phyloP scores from a whole-genome alignment of 2,797 vertebrate species.

The Leptodactylus fallax region DNA sequence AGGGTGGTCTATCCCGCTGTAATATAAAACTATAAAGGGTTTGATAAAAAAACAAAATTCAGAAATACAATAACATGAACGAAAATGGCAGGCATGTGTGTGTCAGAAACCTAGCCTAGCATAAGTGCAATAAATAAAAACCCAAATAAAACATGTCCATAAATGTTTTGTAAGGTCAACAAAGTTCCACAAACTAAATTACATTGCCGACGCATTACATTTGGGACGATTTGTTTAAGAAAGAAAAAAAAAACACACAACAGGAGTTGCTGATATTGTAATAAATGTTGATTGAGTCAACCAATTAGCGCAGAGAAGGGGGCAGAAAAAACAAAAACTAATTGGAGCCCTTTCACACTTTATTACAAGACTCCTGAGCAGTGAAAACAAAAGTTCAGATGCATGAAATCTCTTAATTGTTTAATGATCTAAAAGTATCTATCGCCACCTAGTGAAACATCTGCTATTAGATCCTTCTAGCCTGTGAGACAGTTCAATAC shows the following conservation, averaged over 20 bases:
- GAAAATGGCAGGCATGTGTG: background rate
- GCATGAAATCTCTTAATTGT: constrained; percentile 71
- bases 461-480: background rate
- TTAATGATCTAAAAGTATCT: constrained; percentile 76
- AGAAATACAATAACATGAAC: background rate
- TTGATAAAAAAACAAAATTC: background rate
- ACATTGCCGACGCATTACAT: background rate
- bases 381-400: constrained; percentile 58
- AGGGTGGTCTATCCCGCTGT: too few relatives aligned
- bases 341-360: constrained; percentile 57
- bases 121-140: background rate
- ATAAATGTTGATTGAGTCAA: constrained; percentile 45
- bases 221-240: background rate
- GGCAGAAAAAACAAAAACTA: constrained; percentile 52
- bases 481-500: background rate
- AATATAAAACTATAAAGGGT: background rate
- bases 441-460: constrained; percentile 80
- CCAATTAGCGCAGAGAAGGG: constrained; percentile 37
- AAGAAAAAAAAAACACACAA: background rate
- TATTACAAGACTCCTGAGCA: constrained; percentile 55
- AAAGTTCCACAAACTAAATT: background rate
- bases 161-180: background rate
- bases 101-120: too few relatives aligned
- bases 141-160: background rate
- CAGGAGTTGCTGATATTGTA: constrained; percentile 36